phyloP scores from a whole-genome alignment of 2,888 invertebrate genomes.

The Pyralis farinalis region DNA sequence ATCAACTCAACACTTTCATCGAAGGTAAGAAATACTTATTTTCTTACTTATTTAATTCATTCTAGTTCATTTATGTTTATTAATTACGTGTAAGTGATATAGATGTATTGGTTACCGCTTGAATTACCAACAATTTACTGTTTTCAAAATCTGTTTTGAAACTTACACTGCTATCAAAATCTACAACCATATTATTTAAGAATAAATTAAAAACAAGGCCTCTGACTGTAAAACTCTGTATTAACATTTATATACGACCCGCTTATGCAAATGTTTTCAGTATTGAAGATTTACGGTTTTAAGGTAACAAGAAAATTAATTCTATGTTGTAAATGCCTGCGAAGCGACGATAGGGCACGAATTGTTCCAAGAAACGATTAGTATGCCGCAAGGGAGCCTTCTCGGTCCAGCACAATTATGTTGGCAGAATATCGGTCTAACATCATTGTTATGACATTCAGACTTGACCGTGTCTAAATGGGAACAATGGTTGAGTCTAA shows the following conservation, averaged over 20 bases:
- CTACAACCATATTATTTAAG: too few relatives aligned
- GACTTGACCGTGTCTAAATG: slow-evolving; percentile 68
- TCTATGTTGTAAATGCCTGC: slow-evolving; percentile 25
- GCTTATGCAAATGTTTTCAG: not conserved
- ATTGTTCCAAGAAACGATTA: slow-evolving; percentile 44
- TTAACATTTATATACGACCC: too few relatives aligned
- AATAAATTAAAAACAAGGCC: not conserved
- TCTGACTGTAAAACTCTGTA: too few relatives aligned
- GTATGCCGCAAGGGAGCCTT: slow-evolving; percentile 43
- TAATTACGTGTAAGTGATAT: too few relatives aligned
- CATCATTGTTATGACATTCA: slow-evolving; percentile 50
- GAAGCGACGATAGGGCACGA: slow-evolving; percentile 53
- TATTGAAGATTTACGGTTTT: slow-evolving; percentile 21
- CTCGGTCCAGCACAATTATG: slow-evolving; percentile 29
- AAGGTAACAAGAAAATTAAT: slow-evolving; percentile 23
- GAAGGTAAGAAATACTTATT: too few relatives aligned
- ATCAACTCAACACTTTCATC: too few relatives aligned
- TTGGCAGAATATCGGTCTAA: slow-evolving; percentile 12
- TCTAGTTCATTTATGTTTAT: too few relatives aligned
- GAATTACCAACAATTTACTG: too few relatives aligned
- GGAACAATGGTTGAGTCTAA: slow-evolving; percentile 38
- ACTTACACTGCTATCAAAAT: too few relatives aligned
- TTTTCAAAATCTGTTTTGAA: too few relatives aligned
- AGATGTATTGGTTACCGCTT: too few relatives aligned
- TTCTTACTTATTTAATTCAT: too few relatives aligned